These are phyloP conservation scores for Pachydiplax longipennis DNA, from an alignment of 2,888 invertebrate genomes.

Conservation along the genomic window DNA sequence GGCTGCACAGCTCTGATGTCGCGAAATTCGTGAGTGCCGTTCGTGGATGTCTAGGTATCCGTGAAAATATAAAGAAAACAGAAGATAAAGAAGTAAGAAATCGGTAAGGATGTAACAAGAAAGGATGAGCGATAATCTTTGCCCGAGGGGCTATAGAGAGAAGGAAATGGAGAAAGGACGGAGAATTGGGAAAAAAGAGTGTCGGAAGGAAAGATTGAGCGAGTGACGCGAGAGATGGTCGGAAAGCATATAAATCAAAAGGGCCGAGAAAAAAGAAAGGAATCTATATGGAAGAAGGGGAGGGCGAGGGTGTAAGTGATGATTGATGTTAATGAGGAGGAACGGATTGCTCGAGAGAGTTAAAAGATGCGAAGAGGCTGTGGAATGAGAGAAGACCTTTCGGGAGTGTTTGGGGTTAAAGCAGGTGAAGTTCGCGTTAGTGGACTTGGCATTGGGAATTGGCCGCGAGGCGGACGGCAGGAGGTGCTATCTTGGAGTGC, in stretches of 20 bases:
- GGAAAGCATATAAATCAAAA: neutral
- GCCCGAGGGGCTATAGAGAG: neutral
- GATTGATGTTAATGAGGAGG: constrained; percentile 44
- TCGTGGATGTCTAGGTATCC: too few species aligned
- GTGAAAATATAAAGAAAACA: too few species aligned
- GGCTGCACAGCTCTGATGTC: too few species aligned
- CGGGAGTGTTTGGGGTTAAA: neutral
- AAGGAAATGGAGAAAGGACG: neutral
- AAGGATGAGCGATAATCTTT: too few species aligned
- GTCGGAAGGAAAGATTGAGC: neutral
- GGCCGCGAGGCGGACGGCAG: constrained; percentile 8
- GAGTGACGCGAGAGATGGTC: neutral
- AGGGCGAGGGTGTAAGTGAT: constrained; percentile 9
- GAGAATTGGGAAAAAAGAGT: neutral
- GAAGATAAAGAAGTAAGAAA: too few species aligned
- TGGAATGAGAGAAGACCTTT: neutral
- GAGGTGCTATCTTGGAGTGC: neutral
- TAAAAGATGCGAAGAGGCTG: neutral
- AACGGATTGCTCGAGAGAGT: constrained; percentile 23
- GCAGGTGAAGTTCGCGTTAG: constrained; percentile 10
- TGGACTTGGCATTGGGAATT: constrained; percentile 7
- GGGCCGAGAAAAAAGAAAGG: neutral
- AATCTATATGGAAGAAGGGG: neutral
- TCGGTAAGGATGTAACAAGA: too few species aligned
- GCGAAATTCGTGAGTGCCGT: too few species aligned